Base-by-base conservation (phyloP, 2,888 invertebrate species). In the Gibbula magus region DNA sequence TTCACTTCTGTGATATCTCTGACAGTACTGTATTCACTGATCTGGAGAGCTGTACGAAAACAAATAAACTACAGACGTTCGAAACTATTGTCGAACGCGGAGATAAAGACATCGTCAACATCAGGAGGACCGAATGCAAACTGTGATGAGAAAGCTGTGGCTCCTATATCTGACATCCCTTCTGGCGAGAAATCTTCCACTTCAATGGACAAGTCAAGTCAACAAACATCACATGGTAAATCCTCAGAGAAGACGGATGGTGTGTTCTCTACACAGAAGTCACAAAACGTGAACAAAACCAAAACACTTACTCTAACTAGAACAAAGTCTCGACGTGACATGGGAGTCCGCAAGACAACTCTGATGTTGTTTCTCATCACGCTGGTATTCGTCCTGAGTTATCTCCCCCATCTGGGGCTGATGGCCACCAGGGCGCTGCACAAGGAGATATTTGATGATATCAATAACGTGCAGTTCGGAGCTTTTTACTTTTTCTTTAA, bases 351-450 rank as follows among this genome's bases (percentile, higher is more conserved):
- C 39, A 86, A 84, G 73, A 87, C 86, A 2, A 84, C 87, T 7
- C 85, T 83, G 56, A 79, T 87, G 0, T 83, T 86, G 85, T 87
- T 86, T 67, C 52, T 85, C 10, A 83, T 87, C 16, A 79, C 86
- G 13, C 25, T 85, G 3, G 81, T 76, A n/a, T 87, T 85, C 75
- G 79, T 86, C 16, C 51, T 85, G 5, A 85, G 81, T 56, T 84
- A 79, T 75, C 79, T 87, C 8, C 87, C 87, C 7, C 81, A 84
- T 74, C 56, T 86, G 10, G 25, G 82, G 20, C 75, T 87, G 8
- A 81, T 85, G 74, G 56, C 83, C 5, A 29, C 82, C 0, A 32
- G 86, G 16, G 80, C 76, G 32, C 35, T 86, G 0, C 81, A 82
- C 51, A 54, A 70, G 0, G 77, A 81, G 10, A 85, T 86, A 39